phyloP scores from a whole-genome alignment of 1,140 invertebrate genomes.

The Triops cancriformis region DNA sequence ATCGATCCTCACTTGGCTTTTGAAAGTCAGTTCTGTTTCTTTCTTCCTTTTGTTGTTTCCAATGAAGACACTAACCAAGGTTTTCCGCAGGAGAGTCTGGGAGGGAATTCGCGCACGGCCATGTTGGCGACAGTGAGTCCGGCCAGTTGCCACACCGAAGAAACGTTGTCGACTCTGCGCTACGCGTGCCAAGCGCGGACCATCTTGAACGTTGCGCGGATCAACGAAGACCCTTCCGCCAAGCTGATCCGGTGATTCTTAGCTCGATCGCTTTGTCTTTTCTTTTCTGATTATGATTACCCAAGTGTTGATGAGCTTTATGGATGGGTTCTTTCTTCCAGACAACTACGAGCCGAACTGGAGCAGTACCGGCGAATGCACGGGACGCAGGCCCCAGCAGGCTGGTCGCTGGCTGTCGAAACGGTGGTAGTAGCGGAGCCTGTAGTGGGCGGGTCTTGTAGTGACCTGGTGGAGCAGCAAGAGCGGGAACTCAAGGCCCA shows the following conservation, averaged over 20 bases:
- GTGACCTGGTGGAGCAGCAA: background rate
- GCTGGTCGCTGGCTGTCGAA: background rate
- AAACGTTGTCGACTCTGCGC: slow-evolving; percentile 71
- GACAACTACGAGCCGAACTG: slow-evolving; percentile 1
- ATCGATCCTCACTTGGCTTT: slow-evolving; percentile 35
- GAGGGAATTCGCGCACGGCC: slow-evolving; percentile 54
- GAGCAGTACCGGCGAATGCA: slow-evolving; percentile 2
- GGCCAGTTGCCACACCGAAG: slow-evolving; percentile 64
- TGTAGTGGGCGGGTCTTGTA: background rate
- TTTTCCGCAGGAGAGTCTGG: slow-evolving; percentile 48
- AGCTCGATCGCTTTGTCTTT: background rate
- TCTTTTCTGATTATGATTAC: background rate
- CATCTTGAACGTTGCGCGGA: slow-evolving; percentile 68
- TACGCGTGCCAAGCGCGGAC: slow-evolving; percentile 81
- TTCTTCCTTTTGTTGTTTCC: background rate
- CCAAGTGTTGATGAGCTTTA: too few relatives aligned
- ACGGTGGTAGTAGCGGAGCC: background rate
- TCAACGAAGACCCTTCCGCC: slow-evolving; percentile 70
- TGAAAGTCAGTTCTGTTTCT: slow-evolving; percentile 30
- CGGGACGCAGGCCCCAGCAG: background rate
- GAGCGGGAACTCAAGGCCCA: background rate
- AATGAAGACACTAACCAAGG: background rate
- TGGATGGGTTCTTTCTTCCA: background rate
- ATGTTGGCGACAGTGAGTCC: slow-evolving; percentile 69
- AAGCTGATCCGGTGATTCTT: slow-evolving; percentile 44